These are phyloP conservation scores for Steinernema feltiae DNA, from an alignment of 1,140 invertebrate species.

Conservation along the genomic window DNA sequence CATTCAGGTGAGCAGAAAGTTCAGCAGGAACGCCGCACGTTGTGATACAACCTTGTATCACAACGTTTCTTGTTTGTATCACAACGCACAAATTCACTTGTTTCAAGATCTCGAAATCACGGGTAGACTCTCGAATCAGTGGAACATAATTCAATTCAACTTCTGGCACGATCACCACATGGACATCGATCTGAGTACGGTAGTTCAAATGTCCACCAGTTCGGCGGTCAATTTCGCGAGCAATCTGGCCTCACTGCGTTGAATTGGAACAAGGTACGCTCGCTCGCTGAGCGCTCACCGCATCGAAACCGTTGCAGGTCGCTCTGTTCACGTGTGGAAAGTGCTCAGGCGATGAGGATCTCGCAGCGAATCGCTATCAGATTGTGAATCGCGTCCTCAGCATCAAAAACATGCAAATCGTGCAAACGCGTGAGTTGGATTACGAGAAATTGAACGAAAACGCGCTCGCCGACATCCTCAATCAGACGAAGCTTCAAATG, in stretches of 20 bases:
- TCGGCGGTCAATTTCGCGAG: constrained; percentile 23
- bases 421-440: not conserved
- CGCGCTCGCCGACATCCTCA: not conserved
- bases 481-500: not conserved
- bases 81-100: too few relatives aligned
- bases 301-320: not conserved
- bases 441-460: not conserved
- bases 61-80: too few relatives aligned
- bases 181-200: constrained; percentile 11
- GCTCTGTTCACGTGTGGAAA: not conserved
- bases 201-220: constrained; percentile 28
- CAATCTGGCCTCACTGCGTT: constrained; percentile 16
- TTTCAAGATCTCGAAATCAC: constrained; percentile 30
- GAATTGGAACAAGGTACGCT: constrained; percentile 25
- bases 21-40: too few relatives aligned
- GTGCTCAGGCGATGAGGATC: not conserved
- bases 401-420: not conserved
- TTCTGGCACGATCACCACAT: constrained; percentile 31
- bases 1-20: not conserved
- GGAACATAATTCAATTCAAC: constrained; percentile 34
- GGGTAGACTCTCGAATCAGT: constrained; percentile 26
- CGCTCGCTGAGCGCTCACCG: not conserved
- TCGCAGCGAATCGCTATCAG: not conserved
- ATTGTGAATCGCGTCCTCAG: not conserved
- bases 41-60: too few relatives aligned